These are phyloP conservation scores for Pogonomyrmex californicus DNA, from an alignment of 1,140 invertebrate species.

Conservation along the genomic window DNA sequence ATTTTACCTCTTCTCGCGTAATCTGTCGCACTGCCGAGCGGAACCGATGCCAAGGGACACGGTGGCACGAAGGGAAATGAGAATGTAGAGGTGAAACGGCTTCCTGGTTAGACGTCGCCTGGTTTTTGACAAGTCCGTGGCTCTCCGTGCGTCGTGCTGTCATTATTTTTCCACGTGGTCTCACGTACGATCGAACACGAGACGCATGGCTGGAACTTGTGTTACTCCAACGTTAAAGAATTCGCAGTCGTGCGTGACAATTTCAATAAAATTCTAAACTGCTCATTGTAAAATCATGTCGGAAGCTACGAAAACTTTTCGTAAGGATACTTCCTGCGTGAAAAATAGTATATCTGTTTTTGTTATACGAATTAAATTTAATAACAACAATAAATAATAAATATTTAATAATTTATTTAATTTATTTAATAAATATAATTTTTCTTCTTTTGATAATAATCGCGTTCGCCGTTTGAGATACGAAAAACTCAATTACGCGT, in stretches of 20 bases:
- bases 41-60: slow-evolving; percentile 34
- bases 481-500: neutral
- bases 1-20: slow-evolving; percentile 55
- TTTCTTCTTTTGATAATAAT: neutral
- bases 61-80: neutral
- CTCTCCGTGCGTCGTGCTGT: slow-evolving; percentile 14
- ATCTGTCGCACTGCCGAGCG: slow-evolving; percentile 46
- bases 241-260: slow-evolving; percentile 2
- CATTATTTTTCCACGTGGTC: slow-evolving; percentile 44
- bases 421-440: neutral
- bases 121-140: slow-evolving; percentile 45
- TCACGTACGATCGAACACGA: slow-evolving; percentile 44
- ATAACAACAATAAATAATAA: neutral
- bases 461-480: neutral
- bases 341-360: neutral
- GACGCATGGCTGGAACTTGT: neutral
- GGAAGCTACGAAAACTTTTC: neutral
- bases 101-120: slow-evolving; percentile 37
- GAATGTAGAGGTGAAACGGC: slow-evolving; percentile 27
- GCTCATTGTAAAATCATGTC: slow-evolving; percentile 36
- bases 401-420: no score
- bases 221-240: neutral
- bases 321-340: neutral
- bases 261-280: slow-evolving; percentile 42
- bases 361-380: slow-evolving; percentile 5